Conservation (phyloP, 2,888 invertebrate species). For the Helobdella robusta region DNA sequence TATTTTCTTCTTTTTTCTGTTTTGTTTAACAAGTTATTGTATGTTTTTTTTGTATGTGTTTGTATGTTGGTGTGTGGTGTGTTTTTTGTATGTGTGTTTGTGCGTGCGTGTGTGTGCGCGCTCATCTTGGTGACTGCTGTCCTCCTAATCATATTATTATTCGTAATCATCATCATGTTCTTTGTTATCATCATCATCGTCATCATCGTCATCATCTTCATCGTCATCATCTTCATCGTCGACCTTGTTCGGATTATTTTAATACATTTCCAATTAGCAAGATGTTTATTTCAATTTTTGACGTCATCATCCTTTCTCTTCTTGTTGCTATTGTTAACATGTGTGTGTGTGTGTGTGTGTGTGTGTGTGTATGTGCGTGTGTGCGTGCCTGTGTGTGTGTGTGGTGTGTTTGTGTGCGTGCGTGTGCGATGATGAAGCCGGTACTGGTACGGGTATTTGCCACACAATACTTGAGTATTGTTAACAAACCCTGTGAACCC, state of each 20-base stretch:
- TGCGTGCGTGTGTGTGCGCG: background rate
- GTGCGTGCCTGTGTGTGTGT: background rate
- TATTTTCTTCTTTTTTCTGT: too few relatives aligned
- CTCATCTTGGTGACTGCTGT: background rate
- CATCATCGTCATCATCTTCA: constrained; percentile 17
- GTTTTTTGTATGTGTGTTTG: background rate
- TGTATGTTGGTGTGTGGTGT: background rate
- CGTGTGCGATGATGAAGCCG: too few relatives aligned
- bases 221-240: constrained; percentile 61
- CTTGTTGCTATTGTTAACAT: background rate
- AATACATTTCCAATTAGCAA: background rate
- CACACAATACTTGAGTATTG: too few relatives aligned
- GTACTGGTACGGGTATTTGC: too few relatives aligned
- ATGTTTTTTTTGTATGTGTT: background rate
- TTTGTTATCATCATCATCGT: constrained; percentile 12
- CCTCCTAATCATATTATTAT: background rate
- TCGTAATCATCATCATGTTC: constrained; percentile 7
- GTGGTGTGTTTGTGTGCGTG: too few relatives aligned
- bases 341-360: constrained; percentile 3
- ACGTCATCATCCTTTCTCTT: background rate
- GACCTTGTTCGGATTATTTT: constrained; percentile 39
- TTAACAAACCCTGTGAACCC: too few relatives aligned
- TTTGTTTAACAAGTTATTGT: too few relatives aligned
- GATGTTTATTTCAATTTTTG: background rate
- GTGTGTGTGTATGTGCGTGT: background rate